Evolutionary conservation across 1,140 invertebrate species (phyloP).

Genomic region (Thalassaphorura encarpata): DNA sequence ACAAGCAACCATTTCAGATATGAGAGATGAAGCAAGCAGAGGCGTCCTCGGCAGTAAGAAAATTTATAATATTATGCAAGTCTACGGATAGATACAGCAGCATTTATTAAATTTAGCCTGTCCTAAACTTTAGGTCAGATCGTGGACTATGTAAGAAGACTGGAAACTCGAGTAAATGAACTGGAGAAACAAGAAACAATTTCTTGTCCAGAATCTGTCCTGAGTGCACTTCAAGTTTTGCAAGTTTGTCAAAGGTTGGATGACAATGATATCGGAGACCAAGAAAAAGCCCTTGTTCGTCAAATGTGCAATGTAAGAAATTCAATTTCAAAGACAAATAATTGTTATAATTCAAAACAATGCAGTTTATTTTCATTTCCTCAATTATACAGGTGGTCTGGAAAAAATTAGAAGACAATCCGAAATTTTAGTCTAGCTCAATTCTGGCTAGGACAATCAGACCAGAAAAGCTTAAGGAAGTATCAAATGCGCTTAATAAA

Average conservation of each 20-base stretch:
- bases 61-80: slow-evolving; percentile 28
- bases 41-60: slow-evolving; percentile 30
- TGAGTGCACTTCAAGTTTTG: slow-evolving; percentile 32
- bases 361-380: slow-evolving; percentile 11
- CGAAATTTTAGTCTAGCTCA: slow-evolving; percentile 36
- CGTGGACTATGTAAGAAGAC: slow-evolving; percentile 28
- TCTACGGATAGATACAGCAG: slow-evolving; percentile 28
- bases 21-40: slow-evolving; percentile 21
- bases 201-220: slow-evolving; percentile 31
- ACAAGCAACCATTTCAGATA: slow-evolving; percentile 16
- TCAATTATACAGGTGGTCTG: slow-evolving; percentile 52
- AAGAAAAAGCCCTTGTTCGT: slow-evolving; percentile 82
- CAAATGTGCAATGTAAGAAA: slow-evolving; percentile 90
- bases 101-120: slow-evolving; percentile 22
- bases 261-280: slow-evolving; percentile 59
- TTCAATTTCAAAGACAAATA: background rate
- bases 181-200: slow-evolving; percentile 32
- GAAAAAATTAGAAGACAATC: slow-evolving; percentile 56
- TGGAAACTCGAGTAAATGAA: slow-evolving; percentile 28
- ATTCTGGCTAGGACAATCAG: background rate
- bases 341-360: too few relatives aligned
- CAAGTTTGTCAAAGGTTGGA: slow-evolving; percentile 33
- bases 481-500: background rate
- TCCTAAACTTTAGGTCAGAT: slow-evolving; percentile 28
- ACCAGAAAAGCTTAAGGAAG: background rate